These are phyloP conservation scores for Tinea pellionella DNA, from an alignment of 2,888 invertebrate genomes.

Conservation along the genomic window DNA sequence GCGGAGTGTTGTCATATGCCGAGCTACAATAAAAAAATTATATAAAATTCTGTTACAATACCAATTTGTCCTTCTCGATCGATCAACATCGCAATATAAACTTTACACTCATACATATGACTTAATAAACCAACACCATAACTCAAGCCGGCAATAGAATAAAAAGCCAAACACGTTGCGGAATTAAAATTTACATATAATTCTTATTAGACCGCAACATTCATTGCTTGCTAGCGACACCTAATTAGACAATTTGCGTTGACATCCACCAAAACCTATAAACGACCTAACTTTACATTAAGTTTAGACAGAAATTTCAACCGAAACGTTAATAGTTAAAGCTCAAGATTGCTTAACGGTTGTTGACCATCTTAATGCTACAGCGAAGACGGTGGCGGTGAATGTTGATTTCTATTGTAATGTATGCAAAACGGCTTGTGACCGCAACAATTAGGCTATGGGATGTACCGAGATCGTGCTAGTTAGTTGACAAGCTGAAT, in stretches of 20 bases:
- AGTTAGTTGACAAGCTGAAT: conserved; percentile 31
- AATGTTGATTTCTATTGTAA: conserved; percentile 56
- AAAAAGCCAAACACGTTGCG: conserved; percentile 17
- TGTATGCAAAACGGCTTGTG: conserved; percentile 52
- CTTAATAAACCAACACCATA: conserved; percentile 16
- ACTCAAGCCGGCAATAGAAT: neutral
- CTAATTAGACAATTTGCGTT: conserved; percentile 62
- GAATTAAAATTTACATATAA: conserved; percentile 37
- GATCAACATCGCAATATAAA: conserved; percentile 19
- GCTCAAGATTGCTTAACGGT: neutral
- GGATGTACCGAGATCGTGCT: conserved; percentile 26
- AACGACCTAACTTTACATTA: neutral
- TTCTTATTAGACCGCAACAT: conserved; percentile 38
- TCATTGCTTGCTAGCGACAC: conserved; percentile 34
- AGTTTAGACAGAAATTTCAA: neutral
- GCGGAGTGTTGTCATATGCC: too few relatives aligned
- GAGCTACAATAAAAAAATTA: too few relatives aligned
- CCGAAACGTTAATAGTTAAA: neutral
- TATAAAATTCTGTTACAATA: neutral
- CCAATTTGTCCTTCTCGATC: conserved; percentile 18
- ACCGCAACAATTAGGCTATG: conserved; percentile 54
- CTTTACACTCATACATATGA: conserved; percentile 28
- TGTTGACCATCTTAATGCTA: conserved; percentile 29
- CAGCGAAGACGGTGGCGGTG: conserved; percentile 40
- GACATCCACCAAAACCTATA: conserved; percentile 21